These are phyloP conservation scores for Pagetopsis macropterus DNA, from an alignment of 2,797 vertebrate species.

Conservation along the genomic window DNA sequence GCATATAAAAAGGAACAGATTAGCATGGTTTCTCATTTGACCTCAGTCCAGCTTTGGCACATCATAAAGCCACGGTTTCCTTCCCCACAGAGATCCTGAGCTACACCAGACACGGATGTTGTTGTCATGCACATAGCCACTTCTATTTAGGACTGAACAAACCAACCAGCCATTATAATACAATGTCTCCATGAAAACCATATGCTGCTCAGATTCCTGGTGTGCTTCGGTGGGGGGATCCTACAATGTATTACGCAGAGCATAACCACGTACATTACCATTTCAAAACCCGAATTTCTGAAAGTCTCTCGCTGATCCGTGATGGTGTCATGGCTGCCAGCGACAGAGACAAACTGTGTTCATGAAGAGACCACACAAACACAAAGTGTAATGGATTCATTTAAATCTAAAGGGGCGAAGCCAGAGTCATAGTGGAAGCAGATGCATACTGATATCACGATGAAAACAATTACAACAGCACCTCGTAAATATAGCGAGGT, in stretches of 20 bases:
- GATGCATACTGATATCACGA: conserved; percentile 44
- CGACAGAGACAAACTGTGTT: conserved; percentile 47
- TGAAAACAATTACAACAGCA: conserved; percentile 41
- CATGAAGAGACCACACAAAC: conserved; percentile 72
- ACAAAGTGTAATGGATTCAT: conserved; percentile 43
- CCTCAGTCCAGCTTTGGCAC: conserved; percentile 3
- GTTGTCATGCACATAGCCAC: conserved; percentile 42
- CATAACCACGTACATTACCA: conserved; percentile 33
- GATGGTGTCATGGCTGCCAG: conserved; percentile 24
- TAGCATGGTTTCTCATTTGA: conserved; percentile 25
- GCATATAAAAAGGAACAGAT: conserved; percentile 16
- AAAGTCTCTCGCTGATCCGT: conserved; percentile 21
- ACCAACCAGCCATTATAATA: conserved; percentile 61
- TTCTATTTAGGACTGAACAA: conserved; percentile 55
- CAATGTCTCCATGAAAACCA: conserved; percentile 61
- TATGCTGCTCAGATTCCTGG: conserved; percentile 20
- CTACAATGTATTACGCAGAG: conserved; percentile 29
- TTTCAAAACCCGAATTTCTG: conserved; percentile 45
- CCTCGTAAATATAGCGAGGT: conserved; percentile 29
- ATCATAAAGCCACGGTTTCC: conserved; percentile 16
- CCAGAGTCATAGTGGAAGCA: conserved; percentile 53
- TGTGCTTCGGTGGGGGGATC: conserved; percentile 20
- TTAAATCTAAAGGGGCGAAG: conserved; percentile 17
- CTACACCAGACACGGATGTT: conserved; percentile 48
- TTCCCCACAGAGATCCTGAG: conserved; percentile 29